These are phyloP conservation scores for Spicauda simplicius DNA, from an alignment of 2,888 invertebrate genomes.

Conservation along the genomic window DNA sequence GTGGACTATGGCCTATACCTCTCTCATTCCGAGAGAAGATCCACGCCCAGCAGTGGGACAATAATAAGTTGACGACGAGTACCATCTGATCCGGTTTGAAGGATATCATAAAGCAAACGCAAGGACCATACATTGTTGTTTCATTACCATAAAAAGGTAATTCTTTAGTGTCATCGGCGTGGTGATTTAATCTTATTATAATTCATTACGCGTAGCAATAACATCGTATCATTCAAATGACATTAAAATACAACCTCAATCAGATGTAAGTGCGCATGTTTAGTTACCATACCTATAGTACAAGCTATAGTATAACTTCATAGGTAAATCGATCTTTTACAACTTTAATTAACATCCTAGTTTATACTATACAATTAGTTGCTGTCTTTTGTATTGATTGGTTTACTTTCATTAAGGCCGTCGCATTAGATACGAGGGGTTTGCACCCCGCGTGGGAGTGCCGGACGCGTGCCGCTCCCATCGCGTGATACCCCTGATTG, in stretches of 20 bases:
- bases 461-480: conserved; percentile 82
- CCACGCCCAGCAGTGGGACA: too few species aligned
- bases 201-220: conserved; percentile 6
- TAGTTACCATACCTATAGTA: too few species aligned
- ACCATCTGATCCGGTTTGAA: too few species aligned
- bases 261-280: not conserved
- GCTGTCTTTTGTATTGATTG: conserved; percentile 17
- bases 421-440: conserved; percentile 53
- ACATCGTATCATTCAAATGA: conserved; percentile 6
- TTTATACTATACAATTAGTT: not conserved
- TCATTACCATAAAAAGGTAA: too few species aligned
- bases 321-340: not conserved
- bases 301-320: too few species aligned
- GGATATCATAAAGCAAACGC: too few species aligned
- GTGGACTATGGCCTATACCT: too few species aligned
- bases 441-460: conserved; percentile 77
- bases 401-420: conserved; percentile 52
- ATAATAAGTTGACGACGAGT: too few species aligned
- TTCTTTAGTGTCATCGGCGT: not conserved
- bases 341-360: not conserved
- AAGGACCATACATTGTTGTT: too few species aligned
- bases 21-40: too few species aligned
- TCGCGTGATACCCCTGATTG: conserved; percentile 75
- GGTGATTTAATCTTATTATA: not conserved
- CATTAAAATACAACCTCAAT: not conserved